Evolutionary conservation across 2,888 invertebrate species (phyloP), one percentile per base, ranked within the genome.

Genomic region (Mythimna loreyi): DNA sequence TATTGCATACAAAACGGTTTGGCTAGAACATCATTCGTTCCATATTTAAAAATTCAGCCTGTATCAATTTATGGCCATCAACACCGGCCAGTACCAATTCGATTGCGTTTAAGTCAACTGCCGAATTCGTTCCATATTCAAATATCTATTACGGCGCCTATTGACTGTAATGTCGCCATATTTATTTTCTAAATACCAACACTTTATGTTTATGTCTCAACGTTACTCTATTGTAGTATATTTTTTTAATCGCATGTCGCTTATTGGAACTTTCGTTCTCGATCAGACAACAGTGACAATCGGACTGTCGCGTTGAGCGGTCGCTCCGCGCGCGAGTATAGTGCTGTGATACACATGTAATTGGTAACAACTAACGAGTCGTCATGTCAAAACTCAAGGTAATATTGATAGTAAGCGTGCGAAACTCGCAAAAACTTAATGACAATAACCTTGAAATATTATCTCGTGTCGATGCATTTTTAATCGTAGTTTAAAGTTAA

Each of bases 381-480:
- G 87, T 83, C 89, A 93, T 93, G 93, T 92, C 93, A 83, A 93
- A 92, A 92, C 86, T 92, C 91, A 93, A 93, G 93, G 93, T 93
- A 92, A 91, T 78, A 80, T 77, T 78, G 83, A 87, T 89, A 90
- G 84, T 78, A 85, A 87, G 59, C 72, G 80, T 77, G 70, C 71
- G 71, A 84, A 82, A 77, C 67, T 71, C 57, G 61, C 59, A 69
- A 81, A 80, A 83, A 83, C 64, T 81, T 72, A 64, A 82, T 78
- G 73, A 78, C 68, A 69, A 75, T 55, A 72, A 65, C 82, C 82
- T 82, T 82, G 80, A n/a, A 55, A 55, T 62, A 40, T 53, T 62
- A 70, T 73, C 59, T 75, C n/a, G 67, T 16, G 52, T 64, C 52
- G 69, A 82, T 81, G 84, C 68, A 76, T 71, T 80, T 80, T 80